These are phyloP conservation scores for Trichopoda pennipes DNA, from an alignment of 2,888 invertebrate genomes.

Conservation along the genomic window DNA sequence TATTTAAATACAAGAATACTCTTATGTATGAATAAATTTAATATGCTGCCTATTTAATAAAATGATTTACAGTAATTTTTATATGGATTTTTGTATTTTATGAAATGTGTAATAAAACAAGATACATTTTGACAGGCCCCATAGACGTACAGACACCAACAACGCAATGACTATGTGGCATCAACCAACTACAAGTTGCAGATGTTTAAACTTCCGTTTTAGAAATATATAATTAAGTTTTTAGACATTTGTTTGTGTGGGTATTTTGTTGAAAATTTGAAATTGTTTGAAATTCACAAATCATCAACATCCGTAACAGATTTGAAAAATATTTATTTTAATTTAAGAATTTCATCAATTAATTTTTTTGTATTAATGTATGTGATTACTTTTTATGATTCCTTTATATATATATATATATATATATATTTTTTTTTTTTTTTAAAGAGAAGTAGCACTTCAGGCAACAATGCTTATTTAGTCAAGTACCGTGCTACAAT, in stretches of 20 bases:
- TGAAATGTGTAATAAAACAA: slow-evolving; percentile 64
- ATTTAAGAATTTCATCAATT: slow-evolving; percentile 56
- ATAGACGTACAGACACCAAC: slow-evolving; percentile 39
- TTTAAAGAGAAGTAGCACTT: no score
- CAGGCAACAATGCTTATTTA: no score
- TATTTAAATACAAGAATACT: slow-evolving; percentile 40
- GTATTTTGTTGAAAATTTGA: slow-evolving; percentile 31
- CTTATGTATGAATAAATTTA: slow-evolving; percentile 16
- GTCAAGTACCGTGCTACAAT: no score
- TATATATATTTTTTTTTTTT: no score
- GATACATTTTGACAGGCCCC: slow-evolving; percentile 65
- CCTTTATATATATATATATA: no score
- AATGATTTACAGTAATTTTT: slow-evolving; percentile 56
- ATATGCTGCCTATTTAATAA: slow-evolving; percentile 53
- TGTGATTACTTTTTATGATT: slow-evolving; percentile 12
- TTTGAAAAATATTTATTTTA: slow-evolving; percentile 65
- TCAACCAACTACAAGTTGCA: slow-evolving; percentile 58
- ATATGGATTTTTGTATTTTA: slow-evolving; percentile 33
- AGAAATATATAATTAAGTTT: slow-evolving; percentile 13
- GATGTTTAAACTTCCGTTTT: slow-evolving; percentile 68
- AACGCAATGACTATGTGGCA: slow-evolving; percentile 39
- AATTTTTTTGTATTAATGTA: slow-evolving; percentile 26
- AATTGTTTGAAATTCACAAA: slow-evolving; percentile 65
- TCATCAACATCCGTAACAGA: slow-evolving; percentile 68
- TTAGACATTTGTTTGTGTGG: slow-evolving; percentile 2